Conservation (phyloP, 2,888 invertebrate genomes). For the Brassicogethes aeneus region DNA sequence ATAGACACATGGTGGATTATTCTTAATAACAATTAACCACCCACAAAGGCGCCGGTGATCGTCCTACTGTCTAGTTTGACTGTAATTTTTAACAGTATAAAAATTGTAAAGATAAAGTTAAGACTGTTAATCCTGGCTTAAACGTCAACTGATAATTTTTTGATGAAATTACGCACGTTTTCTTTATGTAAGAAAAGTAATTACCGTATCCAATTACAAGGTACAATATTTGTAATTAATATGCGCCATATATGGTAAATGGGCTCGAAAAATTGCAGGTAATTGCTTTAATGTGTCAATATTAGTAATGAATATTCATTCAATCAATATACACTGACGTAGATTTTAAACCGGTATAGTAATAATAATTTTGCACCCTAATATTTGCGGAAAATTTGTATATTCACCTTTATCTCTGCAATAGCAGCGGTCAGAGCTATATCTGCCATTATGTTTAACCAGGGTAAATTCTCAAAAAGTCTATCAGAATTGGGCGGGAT, state of each 20-base stretch:
- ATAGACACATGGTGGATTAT: too few relatives aligned
- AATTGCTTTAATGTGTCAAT: conserved; percentile 6
- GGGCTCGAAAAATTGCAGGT: background rate
- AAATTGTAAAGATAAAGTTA: too few relatives aligned
- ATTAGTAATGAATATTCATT: conserved; percentile 9
- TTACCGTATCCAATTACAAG: too few relatives aligned
- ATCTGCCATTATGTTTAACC: conserved; percentile 39
- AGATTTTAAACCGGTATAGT: background rate
- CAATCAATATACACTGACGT: background rate
- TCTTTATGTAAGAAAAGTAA: too few relatives aligned
- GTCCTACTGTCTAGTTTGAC: too few relatives aligned
- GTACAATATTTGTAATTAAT: too few relatives aligned
- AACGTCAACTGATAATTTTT: too few relatives aligned
- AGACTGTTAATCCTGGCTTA: too few relatives aligned
- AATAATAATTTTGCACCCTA: background rate
- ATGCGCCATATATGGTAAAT: background rate
- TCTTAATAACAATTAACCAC: too few relatives aligned
- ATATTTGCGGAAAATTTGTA: background rate
- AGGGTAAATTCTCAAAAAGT: conserved; percentile 35
- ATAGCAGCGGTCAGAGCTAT: conserved; percentile 37
- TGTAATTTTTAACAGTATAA: too few relatives aligned
- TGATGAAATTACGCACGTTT: too few relatives aligned
- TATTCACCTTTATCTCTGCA: conserved; percentile 37
- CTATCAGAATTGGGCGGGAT: conserved; percentile 36
- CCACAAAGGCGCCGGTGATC: too few relatives aligned